Base-by-base conservation (phyloP, 1,140 invertebrate genomes). In the Tetragonula clypearis region DNA sequence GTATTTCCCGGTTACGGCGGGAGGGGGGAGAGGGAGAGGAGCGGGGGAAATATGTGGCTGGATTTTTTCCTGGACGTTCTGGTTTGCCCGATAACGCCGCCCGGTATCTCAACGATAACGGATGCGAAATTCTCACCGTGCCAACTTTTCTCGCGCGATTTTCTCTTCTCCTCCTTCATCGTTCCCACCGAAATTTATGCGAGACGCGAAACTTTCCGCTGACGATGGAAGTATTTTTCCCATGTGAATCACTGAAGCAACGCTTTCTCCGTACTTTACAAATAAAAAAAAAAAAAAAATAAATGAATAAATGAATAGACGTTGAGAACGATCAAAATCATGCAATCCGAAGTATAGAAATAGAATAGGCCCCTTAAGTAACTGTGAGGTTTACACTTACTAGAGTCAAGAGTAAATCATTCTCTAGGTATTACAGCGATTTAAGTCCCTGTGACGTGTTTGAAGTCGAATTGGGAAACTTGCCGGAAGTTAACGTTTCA, bases 41-140 rank as follows among this genome's bases (percentile, higher is more conserved):
- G 30, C 6, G 8, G 17, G 35, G n/a, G 55, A 62, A 82, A 76
- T 55, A 65, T 58, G 35, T 35, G n/a, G 21, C 12, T 21, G 35
- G 26, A 30, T 76, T 75, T 75, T 75, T 55, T 66, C 30, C 23
- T 41, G 21, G 21, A n/a, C 49, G 19, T 30, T 30, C 49, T 12
- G 41, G 23, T 56, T 66, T 49, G 68, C 26, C 60, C 58, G 73
- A 76, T 82, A 82, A 82, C 56, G 60, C 58, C 49, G 17, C 58
- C 49, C 26, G 55, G 69, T 76, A 82, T 82, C 80, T 75, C 62
- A 21, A 41, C 73, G 72, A 49, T 82, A 82, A 82, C 73, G 81
- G 81, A 82, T 66, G 81, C 81, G 81, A 76, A 82, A 75, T 76
- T 65, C 74, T 74, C 80, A 26, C 30, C 69, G n/a, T 26, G 35